Evolutionary conservation across 2,888 invertebrate genomes (phyloP), one percentile per base, ranked within the genome.

Genomic region (Drosophila limbata): DNA sequence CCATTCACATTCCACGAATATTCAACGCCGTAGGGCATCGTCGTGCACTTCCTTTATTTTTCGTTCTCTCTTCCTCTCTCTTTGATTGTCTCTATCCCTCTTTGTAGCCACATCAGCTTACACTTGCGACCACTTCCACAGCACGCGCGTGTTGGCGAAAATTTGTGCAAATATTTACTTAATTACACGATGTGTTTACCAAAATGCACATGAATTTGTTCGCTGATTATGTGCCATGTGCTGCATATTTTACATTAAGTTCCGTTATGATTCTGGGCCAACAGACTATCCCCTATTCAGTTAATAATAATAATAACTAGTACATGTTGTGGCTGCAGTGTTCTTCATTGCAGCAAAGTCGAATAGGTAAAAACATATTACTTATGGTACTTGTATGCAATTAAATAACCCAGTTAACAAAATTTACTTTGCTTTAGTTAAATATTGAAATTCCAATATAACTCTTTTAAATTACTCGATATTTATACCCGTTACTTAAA

Each of bases 111-210:
- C 56, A 61, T 65, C 65, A 57, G 9, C 48, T 72, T 55, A 51
- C 72, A 68, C 47, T 68, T 72, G 55, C 50, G 39, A 63, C 67
- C 59, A 60, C 39, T 68, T 73, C 37, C 44, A 42, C 45, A 35
- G 47, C 42, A 55, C 45, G 59, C 37, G 51, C 45, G 37, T 48
- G 52, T 47, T 56, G 50, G 42, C 59, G 56, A 68, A 64, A 67
- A 67, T 70, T 45, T 67, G 44, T 45, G 62, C 66, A 79, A 77
- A 63, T 79, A 79, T 77, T 79, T 71, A 67, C 79, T 77, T 79
- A 79, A 77, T 79, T 79, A 74, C 66, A 71, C 67, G 65, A 55
- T 77, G 77, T 67, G 77, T 62, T 56, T 73, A 66, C 62, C 45
- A 57, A 66, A 77, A 48, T 63, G 62, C 40, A 60, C 59, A 61